Evolutionary conservation across 2,797 vertebrate species (phyloP).

Genomic region (Hapalemur alaotrensis): DNA sequence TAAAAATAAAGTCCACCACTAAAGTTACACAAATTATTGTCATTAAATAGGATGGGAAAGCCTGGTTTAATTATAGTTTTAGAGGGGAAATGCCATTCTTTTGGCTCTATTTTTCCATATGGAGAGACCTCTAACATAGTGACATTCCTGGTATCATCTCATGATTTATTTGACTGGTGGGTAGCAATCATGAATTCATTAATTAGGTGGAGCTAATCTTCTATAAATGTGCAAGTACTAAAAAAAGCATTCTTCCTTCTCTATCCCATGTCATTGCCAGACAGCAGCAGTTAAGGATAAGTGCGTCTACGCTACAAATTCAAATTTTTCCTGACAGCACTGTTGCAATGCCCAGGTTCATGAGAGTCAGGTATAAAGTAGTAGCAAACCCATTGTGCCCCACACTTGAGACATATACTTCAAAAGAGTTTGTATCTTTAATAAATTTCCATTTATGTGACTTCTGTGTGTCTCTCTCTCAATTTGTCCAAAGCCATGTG

Average conservation of each 20-base stretch:
- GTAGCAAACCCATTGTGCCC: not conserved
- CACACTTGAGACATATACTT: not conserved
- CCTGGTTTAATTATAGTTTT: not conserved
- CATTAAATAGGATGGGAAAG: not conserved
- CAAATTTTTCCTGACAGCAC: not conserved
- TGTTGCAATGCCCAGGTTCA: not conserved
- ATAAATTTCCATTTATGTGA: not conserved
- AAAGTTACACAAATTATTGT: not conserved
- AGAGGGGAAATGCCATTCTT: not conserved
- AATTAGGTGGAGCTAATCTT: not conserved
- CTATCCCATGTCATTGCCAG: not conserved
- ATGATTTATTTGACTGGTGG: not conserved
- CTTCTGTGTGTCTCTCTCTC: not conserved
- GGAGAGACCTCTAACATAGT: not conserved
- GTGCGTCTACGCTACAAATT: not conserved
- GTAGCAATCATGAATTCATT: not conserved
- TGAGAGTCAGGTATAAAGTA: not conserved
- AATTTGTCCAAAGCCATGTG: not conserved
- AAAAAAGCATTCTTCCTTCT: not conserved
- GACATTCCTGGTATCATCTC: not conserved
- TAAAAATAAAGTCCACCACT: not conserved
- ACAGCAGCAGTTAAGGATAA: not conserved
- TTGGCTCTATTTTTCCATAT: not conserved
- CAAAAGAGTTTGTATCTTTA: not conserved
- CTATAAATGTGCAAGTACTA: not conserved